Base-by-base conservation (phyloP, 2,797 vertebrate species). In the Semaprochilodus insignis region DNA sequence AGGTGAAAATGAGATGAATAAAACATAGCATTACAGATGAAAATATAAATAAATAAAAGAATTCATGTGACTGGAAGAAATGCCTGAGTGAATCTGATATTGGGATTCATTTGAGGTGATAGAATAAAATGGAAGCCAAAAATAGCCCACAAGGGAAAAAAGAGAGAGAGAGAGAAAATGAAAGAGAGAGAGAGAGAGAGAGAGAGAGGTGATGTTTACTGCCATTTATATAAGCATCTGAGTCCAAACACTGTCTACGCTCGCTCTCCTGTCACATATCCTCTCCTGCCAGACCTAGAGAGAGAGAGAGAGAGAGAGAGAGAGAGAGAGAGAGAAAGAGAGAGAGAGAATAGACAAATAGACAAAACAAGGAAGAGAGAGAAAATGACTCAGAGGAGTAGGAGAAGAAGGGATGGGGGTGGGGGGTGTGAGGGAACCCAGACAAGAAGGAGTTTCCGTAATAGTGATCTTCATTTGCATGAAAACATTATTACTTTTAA, bases 41-140 rank as follows among this genome's bases (percentile, higher is more conserved):
- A 91, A 88, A 83, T 85, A 86, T 90, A 90, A 90, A 92, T 90
- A 90, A 90, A 91, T 91, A 89, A 90, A 77, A 6, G 74, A 63
- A 83, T 82, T 81, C 60, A 40, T 85, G 88, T 88, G 87, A 86
- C 83, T n/a, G 77, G 80, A 76, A 71, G 77, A 74, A 82, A 89
- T 21, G 84, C 89, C 88, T 83, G 89, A 83, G 40, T 83, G 86
- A 31, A 44, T 86, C 57, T 54, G 76, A 87, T 86, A 86, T 88
- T 83, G 75, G 73, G 80, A 81, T 89, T 84, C 67, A 87, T 85
- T 83, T 54, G 74, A 74, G 57, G 86, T 62, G 80, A 89, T 78
- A 73, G 76, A 85, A 81, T 77, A 82, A 90, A 90, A 85, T 86
- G 86, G 87, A 83, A 88, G 85, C 51, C 55, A 88, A 87, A 89